A percentile compares a stretch with the other conserved stretches of the same genome.
Evolutionary conservation across 2,888 invertebrate genomes (phyloP).

Genomic region (Drosophila leonis): DNA sequence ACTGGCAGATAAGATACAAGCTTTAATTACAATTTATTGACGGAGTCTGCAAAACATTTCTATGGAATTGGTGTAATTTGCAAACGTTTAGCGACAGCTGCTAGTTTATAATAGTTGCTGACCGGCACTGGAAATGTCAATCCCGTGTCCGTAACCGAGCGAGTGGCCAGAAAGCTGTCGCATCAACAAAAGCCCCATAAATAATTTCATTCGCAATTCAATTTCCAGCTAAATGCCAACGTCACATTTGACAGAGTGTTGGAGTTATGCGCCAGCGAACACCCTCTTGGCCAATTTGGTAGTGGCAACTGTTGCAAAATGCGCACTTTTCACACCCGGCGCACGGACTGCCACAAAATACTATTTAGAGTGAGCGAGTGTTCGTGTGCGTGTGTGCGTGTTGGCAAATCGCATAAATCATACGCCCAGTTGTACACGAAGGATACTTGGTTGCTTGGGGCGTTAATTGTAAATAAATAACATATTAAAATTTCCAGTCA

Average conservation of each 20-base stretch:
- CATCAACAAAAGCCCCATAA: constrained; percentile 75
- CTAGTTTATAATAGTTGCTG: constrained; percentile 21
- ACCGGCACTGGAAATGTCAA: constrained; percentile 15
- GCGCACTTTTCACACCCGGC: constrained; percentile 30
- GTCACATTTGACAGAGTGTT: constrained; percentile 57
- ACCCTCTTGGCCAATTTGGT: constrained; percentile 45
- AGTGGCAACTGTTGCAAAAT: constrained; percentile 74
- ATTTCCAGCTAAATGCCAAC: constrained; percentile 57
- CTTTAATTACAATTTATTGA: constrained; percentile 15
- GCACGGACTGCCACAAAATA: constrained; percentile 2
- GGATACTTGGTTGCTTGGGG: constrained; percentile 55
- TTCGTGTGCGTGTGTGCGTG: constrained; percentile 34
- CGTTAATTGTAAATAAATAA: constrained; percentile 81
- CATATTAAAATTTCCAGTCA: constrained; percentile 82
- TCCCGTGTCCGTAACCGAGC: constrained; percentile 27
- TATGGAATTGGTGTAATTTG: constrained; percentile 18
- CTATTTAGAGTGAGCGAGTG: constrained; percentile 46
- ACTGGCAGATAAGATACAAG: no score
- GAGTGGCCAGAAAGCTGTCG: constrained; percentile 69
- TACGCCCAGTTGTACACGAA: constrained; percentile 73
- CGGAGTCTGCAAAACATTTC: neutral
- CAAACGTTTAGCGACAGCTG: constrained; percentile 45
- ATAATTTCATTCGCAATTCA: constrained; percentile 73
- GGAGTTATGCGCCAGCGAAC: constrained; percentile 14
- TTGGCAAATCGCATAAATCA: constrained; percentile 73